Evolutionary conservation across 1,140 invertebrate species (phyloP).

Genomic region (Calliphora vicina): DNA sequence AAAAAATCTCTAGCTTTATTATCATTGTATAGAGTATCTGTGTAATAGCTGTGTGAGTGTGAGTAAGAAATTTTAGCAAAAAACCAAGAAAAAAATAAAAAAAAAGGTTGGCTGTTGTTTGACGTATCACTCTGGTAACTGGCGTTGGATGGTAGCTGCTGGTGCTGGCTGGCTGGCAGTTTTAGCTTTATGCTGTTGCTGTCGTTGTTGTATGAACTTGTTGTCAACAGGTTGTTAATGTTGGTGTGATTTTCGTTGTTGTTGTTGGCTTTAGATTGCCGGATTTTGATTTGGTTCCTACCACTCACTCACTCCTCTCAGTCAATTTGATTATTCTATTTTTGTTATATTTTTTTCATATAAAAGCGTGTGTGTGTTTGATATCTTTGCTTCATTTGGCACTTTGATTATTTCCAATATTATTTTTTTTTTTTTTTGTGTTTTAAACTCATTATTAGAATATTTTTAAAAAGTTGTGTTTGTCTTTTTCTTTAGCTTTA

Average conservation of each 20-base stretch:
- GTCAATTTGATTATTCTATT: not conserved
- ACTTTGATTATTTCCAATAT: not conserved
- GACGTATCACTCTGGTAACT: constrained; percentile 8
- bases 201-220: constrained; percentile 5
- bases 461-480: not conserved
- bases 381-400: not conserved
- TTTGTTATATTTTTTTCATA: not conserved
- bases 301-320: not conserved
- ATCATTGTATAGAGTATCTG: not conserved
- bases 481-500: not conserved
- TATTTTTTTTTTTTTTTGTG: not conserved
- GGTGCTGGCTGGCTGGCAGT: not conserved
- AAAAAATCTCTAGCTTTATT: not conserved
- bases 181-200: not conserved
- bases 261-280: not conserved
- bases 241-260: not conserved
- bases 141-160: not conserved
- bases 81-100: not conserved
- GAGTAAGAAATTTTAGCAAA: not conserved
- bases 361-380: not conserved
- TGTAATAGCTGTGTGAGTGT: not conserved
- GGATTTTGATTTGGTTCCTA: constrained; percentile 4
- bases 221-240: constrained; percentile 34
- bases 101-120: not conserved
- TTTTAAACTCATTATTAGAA: not conserved